phyloP scores from a whole-genome alignment of 1,140 invertebrate species.

The Macrotrachela quadricornifera region DNA sequence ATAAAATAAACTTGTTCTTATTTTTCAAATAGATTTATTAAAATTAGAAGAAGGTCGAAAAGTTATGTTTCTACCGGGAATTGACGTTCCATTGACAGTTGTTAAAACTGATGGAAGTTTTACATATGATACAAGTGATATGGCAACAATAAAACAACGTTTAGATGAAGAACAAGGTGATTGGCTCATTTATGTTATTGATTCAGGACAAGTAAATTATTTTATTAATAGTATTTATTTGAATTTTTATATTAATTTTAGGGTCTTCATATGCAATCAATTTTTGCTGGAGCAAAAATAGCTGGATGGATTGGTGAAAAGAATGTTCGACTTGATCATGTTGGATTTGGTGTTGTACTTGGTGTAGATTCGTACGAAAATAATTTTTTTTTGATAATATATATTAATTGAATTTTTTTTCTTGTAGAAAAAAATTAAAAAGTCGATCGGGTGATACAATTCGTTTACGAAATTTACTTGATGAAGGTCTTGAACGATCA shows the following conservation, averaged over 20 bases:
- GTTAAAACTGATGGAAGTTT: conserved; percentile 94
- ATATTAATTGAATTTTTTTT: not conserved
- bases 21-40: conserved; percentile 32
- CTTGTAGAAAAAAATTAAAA: conserved; percentile 72
- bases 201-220: conserved; percentile 54
- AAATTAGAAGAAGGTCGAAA: conserved; percentile 75
- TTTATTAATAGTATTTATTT: conserved; percentile 7
- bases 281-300: conserved; percentile 33
- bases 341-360: conserved; percentile 83
- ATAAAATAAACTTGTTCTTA: not conserved
- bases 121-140: conserved; percentile 95
- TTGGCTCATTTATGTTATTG: conserved; percentile 83
- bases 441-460: conserved; percentile 90
- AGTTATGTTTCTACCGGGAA: conserved; percentile 57
- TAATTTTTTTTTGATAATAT: conserved; percentile 13
- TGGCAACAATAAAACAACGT: conserved; percentile 70
- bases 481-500: conserved; percentile 70
- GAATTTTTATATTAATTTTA: not conserved
- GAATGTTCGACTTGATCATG: conserved; percentile 53
- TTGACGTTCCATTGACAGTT: conserved; percentile 59
- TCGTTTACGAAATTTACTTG: conserved; percentile 62
- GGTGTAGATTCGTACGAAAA: conserved; percentile 62
- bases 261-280: conserved; percentile 53
- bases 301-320: conserved; percentile 45
- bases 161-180: conserved; percentile 60